Conservation (phyloP, 2,888 invertebrate genomes). For the Pediacus dermestoides region DNA sequence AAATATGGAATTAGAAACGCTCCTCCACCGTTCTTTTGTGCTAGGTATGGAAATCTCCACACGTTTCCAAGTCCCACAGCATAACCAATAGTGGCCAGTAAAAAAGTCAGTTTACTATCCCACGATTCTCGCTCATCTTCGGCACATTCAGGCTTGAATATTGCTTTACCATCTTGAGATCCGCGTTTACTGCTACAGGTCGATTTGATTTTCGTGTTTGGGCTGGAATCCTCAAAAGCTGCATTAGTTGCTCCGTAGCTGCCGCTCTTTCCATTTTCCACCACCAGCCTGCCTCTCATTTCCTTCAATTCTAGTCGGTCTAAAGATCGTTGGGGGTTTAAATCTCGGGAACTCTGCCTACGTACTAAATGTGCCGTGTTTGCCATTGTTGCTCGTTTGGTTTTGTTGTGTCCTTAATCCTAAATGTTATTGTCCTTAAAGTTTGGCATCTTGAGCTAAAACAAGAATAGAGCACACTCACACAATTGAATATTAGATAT, state of each 20-base stretch:
- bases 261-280: constrained; percentile 61
- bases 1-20: constrained; percentile 97
- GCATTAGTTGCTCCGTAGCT: constrained; percentile 86
- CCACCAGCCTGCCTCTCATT: constrained; percentile 74
- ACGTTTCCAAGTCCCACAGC: constrained; percentile 94
- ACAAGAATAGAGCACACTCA: no score
- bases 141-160: constrained; percentile 53
- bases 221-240: constrained; percentile 55
- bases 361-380: constrained; percentile 86
- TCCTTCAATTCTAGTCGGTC: constrained; percentile 86
- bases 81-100: constrained; percentile 85
- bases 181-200: constrained; percentile 52
- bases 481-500: no score
- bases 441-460: constrained; percentile 25
- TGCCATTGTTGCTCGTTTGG: constrained; percentile 60
- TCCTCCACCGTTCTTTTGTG: constrained; percentile 92
- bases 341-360: constrained; percentile 82
- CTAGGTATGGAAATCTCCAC: constrained; percentile 93
- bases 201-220: constrained; percentile 41
- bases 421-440: constrained; percentile 30
- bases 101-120: constrained; percentile 90
- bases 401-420: constrained; percentile 11
- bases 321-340: constrained; percentile 66
- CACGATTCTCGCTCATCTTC: constrained; percentile 80
- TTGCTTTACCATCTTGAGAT: constrained; percentile 54